These are phyloP conservation scores for Melanargia galathea DNA, from an alignment of 2,888 invertebrate species.

Conservation along the genomic window DNA sequence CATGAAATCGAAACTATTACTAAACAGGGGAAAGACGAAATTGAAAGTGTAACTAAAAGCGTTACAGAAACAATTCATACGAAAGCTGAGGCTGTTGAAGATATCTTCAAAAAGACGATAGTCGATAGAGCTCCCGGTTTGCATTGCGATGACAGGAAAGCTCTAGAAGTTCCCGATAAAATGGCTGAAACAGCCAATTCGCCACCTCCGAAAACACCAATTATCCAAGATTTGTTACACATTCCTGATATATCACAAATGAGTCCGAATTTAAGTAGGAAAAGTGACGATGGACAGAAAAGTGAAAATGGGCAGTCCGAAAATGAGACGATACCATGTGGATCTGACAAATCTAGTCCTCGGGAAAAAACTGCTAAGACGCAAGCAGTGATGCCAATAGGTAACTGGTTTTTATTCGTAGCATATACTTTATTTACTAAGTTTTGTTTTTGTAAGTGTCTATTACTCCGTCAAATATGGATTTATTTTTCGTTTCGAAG, in stretches of 20 bases:
- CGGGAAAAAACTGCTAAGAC: slow-evolving; percentile 69
- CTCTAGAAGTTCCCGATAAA: slow-evolving; percentile 64
- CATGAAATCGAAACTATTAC: slow-evolving; percentile 51
- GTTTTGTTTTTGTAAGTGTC: too few relatives aligned
- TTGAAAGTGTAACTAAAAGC: slow-evolving; percentile 48
- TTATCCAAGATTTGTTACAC: slow-evolving; percentile 68
- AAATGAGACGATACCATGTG: slow-evolving; percentile 77
- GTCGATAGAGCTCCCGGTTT: slow-evolving; percentile 55
- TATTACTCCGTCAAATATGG: too few relatives aligned
- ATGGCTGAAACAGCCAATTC: slow-evolving; percentile 62
- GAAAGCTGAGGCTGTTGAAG: slow-evolving; percentile 64
- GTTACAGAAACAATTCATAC: slow-evolving; percentile 53
- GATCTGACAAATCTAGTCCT: slow-evolving; percentile 76
- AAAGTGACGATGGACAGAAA: slow-evolving; percentile 73
- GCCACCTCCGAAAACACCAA: slow-evolving; percentile 73
- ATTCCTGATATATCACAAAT: slow-evolving; percentile 70
- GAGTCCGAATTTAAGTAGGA: slow-evolving; percentile 70
- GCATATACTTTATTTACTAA: not conserved
- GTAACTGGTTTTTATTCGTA: not conserved
- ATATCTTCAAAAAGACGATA: slow-evolving; percentile 63
- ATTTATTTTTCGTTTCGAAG: too few relatives aligned
- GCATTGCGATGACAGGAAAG: slow-evolving; percentile 60
- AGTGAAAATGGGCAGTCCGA: slow-evolving; percentile 75
- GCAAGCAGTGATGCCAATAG: slow-evolving; percentile 76
- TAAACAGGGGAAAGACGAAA: slow-evolving; percentile 45